phyloP scores from a whole-genome alignment of 2,888 invertebrate species.

The Neria commutata region DNA sequence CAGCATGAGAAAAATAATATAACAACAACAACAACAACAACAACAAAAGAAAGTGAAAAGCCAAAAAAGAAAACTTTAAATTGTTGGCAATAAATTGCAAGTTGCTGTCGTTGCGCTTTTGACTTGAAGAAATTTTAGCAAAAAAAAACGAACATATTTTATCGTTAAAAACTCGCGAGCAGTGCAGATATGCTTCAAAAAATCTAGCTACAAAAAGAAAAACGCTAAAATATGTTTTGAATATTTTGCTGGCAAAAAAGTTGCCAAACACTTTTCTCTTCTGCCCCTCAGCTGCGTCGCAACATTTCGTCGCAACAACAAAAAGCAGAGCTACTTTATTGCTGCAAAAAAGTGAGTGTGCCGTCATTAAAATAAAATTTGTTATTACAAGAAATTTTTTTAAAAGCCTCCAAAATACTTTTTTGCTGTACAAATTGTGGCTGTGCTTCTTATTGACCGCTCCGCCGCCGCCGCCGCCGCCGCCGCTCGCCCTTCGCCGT shows the following conservation, averaged over 20 bases:
- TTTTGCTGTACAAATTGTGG: not conserved
- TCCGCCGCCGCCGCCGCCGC: conserved; percentile 1
- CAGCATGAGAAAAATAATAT: not conserved
- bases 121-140: conserved; percentile 2
- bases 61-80: not conserved
- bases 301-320: not conserved
- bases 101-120: not conserved
- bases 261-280: not conserved
- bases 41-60: not conserved
- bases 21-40: not conserved
- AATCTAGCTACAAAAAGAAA: too few relatives aligned
- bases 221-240: too few relatives aligned
- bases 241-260: too few relatives aligned
- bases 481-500: conserved; percentile 11
- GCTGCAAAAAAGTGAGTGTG: too few relatives aligned
- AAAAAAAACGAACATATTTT: not conserved
- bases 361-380: too few relatives aligned
- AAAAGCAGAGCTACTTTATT: too few relatives aligned
- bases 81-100: not conserved
- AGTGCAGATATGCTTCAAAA: too few relatives aligned
- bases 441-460: conserved; percentile 2
- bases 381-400: too few relatives aligned
- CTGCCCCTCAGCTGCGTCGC: not conserved
- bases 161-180: too few relatives aligned
- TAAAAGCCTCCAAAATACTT: too few relatives aligned